Conservation (phyloP, 2,888 invertebrate genomes). For the Calephelis perditalis region DNA sequence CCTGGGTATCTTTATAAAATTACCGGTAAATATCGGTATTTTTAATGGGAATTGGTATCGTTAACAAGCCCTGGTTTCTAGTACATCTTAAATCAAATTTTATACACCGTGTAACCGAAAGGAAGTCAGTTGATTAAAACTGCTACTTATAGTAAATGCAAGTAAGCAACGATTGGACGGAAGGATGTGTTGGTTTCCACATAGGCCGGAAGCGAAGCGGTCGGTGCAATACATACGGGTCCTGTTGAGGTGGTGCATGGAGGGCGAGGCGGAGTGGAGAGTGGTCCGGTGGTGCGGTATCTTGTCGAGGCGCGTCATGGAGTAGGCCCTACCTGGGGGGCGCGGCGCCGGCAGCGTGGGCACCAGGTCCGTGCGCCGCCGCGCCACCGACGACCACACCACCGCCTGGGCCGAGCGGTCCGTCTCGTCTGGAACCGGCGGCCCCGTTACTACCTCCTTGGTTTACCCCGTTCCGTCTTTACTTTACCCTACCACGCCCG, state of each 20-base stretch:
- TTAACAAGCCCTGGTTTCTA: no score
- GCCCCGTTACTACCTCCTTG: neutral
- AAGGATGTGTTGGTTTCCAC: neutral
- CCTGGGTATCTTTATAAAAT: no score
- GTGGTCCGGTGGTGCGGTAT: conserved; percentile 45
- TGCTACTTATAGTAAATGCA: neutral
- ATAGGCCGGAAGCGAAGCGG: conserved; percentile 20
- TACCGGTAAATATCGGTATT: no score
- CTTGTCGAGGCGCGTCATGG: conserved; percentile 93
- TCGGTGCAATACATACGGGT: conserved; percentile 47
- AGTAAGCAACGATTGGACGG: neutral
- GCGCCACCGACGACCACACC: conserved; percentile 87
- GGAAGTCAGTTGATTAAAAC: neutral
- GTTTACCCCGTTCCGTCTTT: no score
- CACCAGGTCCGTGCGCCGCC: conserved; percentile 93
- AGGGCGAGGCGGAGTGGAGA: conserved; percentile 48
- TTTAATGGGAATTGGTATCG: no score
- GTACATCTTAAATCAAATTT: no score
- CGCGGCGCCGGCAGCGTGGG: conserved; percentile 87
- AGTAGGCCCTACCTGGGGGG: conserved; percentile 87
- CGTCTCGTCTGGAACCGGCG: conserved; percentile 52
- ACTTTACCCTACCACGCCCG: no score
- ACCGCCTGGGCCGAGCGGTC: conserved; percentile 70
- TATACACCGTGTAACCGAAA: neutral
- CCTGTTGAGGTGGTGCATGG: conserved; percentile 60